Percentiles rank a stretch among this genome's conserved stretches.
Conservation (phyloP, 2,797 vertebrate genomes). For the Kryptolebias ocellatus region DNA sequence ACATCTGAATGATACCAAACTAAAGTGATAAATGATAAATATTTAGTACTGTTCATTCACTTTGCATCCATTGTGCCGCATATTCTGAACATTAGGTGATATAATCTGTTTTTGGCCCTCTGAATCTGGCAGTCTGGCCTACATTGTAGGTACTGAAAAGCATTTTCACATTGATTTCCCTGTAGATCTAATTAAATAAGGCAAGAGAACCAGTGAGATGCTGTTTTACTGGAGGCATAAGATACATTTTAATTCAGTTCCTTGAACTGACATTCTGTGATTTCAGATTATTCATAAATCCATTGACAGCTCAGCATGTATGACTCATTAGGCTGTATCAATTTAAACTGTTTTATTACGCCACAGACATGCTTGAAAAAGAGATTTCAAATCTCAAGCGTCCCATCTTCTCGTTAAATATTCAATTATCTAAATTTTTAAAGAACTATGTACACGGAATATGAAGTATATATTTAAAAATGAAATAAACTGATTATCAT, state of each 20-base stretch:
- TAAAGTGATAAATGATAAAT: conserved; percentile 21
- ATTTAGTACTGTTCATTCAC: conserved; percentile 19
- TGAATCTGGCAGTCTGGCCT: conserved; percentile 58
- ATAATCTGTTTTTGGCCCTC: conserved; percentile 53
- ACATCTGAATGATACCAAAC: conserved; percentile 16
- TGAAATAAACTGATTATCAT: neutral
- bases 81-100: conserved; percentile 49
- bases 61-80: conserved; percentile 24
- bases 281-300: conserved; percentile 45
- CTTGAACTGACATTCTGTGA: conserved; percentile 31
- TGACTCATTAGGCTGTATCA: conserved; percentile 7
- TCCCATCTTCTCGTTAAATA: neutral
- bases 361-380: neutral
- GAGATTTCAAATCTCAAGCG: neutral
- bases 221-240: conserved; percentile 29
- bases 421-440: no score
- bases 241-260: conserved; percentile 52
- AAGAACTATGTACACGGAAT: neutral
- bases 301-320: conserved; percentile 7
- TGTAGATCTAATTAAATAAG: conserved; percentile 67
- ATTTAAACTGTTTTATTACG: neutral
- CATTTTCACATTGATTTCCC: conserved; percentile 70
- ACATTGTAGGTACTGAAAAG: conserved; percentile 51
- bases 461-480: neutral
- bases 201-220: conserved; percentile 35